Base-by-base conservation (phyloP, 2,797 vertebrate species). In the Platyrinchus mystaceus region DNA sequence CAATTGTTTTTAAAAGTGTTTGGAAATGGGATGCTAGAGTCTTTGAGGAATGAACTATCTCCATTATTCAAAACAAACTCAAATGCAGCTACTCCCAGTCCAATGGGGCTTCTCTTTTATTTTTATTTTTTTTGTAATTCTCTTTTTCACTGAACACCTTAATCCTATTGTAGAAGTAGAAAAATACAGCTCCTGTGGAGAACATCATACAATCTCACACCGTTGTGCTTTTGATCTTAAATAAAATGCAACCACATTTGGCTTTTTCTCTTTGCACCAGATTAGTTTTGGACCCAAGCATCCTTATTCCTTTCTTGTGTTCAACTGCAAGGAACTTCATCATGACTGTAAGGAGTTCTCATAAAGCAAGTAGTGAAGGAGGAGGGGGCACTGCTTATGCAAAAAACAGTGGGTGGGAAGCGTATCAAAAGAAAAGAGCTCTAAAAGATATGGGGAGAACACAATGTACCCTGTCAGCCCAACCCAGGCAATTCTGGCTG, bases 211-310 rank as follows among this genome's bases (percentile, higher is more conserved):
- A 91, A 84, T 94, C 94, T 96, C 89, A 84, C 83, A 94, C 74
- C 85, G 84, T 90, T 87, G 89, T 82, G 91, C 85, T 95, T 95
- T 96, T 92, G 93, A 94, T 96, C 87, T 87, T 81, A 92, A 93
- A 94, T 76, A 95, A 93, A 95, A 95, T 84, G 76, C 59, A 94
- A 77, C 24, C 2, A 1, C 73, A 69, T 96, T 92, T 92, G 87
- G 89, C 82, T 87, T 93, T 87, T 75, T 94, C 66, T 88, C 84
- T 92, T 81, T 26, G 32, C 53, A 75, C 76, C 82, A 83, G 86
- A 80, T 85, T 85, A 76, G 50, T 91, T 80, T 94, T 37, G 66
- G 94, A 88, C 66, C 41, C 59, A 81, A 19, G 27, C 80, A 91
- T 66, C 39, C 44, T 59, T 76, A 80, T 67, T 93, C 76, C 59